These are phyloP conservation scores for Spodoptera picta DNA, from an alignment of 2,888 invertebrate species.

Conservation along the genomic window DNA sequence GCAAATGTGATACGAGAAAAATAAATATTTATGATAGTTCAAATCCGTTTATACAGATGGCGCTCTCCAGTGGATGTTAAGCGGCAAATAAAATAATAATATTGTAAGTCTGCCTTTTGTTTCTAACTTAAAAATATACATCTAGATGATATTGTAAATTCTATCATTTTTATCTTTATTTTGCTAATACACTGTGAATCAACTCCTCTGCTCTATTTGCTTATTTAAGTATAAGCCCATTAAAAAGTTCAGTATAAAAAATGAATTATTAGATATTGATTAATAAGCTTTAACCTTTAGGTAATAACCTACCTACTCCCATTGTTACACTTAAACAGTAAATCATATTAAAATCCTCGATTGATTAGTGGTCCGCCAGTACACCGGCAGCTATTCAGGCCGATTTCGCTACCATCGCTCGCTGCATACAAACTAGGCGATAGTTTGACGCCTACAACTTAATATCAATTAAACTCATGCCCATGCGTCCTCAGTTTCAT, in stretches of 20 bases:
- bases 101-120: too few relatives aligned
- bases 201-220: too few relatives aligned
- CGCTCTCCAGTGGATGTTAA: neutral
- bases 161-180: too few relatives aligned
- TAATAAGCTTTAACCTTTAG: neutral
- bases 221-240: too few relatives aligned
- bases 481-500: conserved; percentile 32
- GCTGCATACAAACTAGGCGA: conserved; percentile 71
- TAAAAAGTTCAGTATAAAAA: too few relatives aligned
- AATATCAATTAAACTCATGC: conserved; percentile 51
- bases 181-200: too few relatives aligned
- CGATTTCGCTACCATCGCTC: conserved; percentile 76
- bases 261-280: too few relatives aligned
- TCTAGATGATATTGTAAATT: too few relatives aligned
- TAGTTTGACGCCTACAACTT: conserved; percentile 38
- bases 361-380: conserved; percentile 53
- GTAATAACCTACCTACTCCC: conserved; percentile 1
- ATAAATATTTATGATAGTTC: neutral
- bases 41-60: conserved; percentile 4
- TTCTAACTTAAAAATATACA: too few relatives aligned
- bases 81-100: too few relatives aligned
- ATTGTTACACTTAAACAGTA: conserved; percentile 28
- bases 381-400: conserved; percentile 67
- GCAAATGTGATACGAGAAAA: neutral
- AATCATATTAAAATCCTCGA: conserved; percentile 52